Conservation (phyloP, 2,113 vertebrate species). For the Chloroceryle aenea region DNA sequence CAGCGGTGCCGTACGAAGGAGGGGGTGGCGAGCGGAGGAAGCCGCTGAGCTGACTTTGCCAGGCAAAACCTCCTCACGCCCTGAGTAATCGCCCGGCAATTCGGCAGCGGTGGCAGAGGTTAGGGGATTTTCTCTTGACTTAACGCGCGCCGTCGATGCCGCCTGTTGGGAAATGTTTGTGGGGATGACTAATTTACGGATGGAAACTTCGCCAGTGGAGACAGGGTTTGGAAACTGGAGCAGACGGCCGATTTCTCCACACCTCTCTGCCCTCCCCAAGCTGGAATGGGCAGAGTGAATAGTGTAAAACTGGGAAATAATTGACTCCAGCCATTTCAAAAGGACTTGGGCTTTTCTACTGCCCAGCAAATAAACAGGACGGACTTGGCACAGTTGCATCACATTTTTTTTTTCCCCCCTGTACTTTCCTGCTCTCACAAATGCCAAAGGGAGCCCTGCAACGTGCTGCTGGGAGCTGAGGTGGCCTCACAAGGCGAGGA, state of each 20-base stretch:
- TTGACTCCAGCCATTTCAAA: neutral
- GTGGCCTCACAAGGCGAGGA: neutral
- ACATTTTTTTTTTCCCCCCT: neutral
- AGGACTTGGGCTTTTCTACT: neutral
- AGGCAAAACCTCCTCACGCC: constrained; percentile 12
- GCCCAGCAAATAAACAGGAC: neutral
- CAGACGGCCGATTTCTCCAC: neutral
- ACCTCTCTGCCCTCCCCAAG: neutral
- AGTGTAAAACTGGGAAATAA: neutral
- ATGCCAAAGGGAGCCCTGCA: neutral
- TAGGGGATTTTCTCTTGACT: constrained; percentile 20
- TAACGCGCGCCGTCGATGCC: neutral
- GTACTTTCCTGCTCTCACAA: neutral
- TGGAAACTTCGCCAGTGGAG: neutral
- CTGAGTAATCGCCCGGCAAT: constrained; percentile 34
- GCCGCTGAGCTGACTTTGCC: neutral
- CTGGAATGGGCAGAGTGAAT: neutral
- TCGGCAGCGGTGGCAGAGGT: neutral
- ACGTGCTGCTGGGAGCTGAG: neutral
- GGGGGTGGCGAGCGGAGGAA: neutral
- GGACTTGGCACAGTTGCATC: neutral
- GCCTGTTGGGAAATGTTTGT: constrained; percentile 30
- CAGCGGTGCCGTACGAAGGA: neutral
- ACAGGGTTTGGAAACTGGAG: neutral
- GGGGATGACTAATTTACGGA: constrained; percentile 39